Percentiles rank a stretch among this genome's conserved stretches.
These are phyloP conservation scores for Thalassophryne amazonica DNA, from an alignment of 2,797 vertebrate genomes.

Conservation along the genomic window DNA sequence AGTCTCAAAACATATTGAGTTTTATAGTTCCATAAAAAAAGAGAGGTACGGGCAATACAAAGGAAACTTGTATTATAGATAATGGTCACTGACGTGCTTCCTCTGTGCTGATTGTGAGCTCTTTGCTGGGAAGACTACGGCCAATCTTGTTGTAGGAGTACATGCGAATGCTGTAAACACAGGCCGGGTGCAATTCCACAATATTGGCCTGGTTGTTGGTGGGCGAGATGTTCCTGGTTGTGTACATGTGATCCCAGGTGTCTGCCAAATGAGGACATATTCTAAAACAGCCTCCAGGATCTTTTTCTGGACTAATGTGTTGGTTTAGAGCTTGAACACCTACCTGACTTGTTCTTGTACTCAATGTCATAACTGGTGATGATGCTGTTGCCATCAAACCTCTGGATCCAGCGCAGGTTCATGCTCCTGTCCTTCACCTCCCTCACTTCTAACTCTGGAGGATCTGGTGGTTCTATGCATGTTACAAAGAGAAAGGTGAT, in stretches of 20 bases:
- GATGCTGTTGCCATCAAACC: constrained; percentile 98
- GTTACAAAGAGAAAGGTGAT: neutral
- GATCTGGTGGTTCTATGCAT: constrained; percentile 90
- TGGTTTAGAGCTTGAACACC: neutral
- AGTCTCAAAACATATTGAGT: neutral
- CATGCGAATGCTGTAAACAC: constrained; percentile 98
- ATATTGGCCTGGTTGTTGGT: constrained; percentile 99
- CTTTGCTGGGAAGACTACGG: constrained; percentile 95
- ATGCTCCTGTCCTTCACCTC: constrained; percentile 98
- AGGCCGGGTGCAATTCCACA: constrained; percentile 94
- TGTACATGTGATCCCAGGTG: constrained; percentile 97
- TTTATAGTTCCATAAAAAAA: neutral
- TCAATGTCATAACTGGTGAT: constrained; percentile 98
- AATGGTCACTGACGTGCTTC: constrained; percentile 85
- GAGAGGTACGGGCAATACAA: neutral
- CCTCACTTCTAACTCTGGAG: constrained; percentile 92
- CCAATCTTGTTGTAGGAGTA: constrained; percentile 99
- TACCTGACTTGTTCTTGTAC: constrained; percentile 98
- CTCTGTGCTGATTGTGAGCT: constrained; percentile 95
- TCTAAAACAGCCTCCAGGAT: neutral
- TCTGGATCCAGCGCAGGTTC: constrained; percentile 95
- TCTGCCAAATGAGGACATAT: constrained; percentile 68
- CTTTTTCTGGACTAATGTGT: neutral
- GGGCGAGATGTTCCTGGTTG: constrained; percentile 95
- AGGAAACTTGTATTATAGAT: neutral